These are phyloP conservation scores for Listrodromus nycthemerus DNA, from an alignment of 2,888 invertebrate genomes.

Conservation along the genomic window DNA sequence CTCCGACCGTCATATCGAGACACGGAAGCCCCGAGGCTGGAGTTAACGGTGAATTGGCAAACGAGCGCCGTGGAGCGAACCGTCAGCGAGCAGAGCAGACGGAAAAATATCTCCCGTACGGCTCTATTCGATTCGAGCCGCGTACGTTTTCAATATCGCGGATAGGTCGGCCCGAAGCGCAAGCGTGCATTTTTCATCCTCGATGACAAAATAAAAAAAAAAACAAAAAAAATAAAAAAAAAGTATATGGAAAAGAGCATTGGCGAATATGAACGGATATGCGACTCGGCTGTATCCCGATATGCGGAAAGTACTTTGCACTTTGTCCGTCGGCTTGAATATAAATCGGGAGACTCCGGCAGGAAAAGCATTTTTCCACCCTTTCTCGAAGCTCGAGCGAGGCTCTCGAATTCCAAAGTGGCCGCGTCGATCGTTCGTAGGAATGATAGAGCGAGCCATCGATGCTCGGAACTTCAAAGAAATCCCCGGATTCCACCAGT, in stretches of 20 bases:
- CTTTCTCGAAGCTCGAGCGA: slow-evolving; percentile 16
- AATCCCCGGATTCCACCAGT: no score
- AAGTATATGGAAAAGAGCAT: slow-evolving; percentile 15
- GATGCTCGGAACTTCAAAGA: background rate
- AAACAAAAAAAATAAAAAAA: background rate
- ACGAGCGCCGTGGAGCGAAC: slow-evolving; percentile 54
- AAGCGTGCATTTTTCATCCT: slow-evolving; percentile 28
- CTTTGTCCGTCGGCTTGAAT: slow-evolving; percentile 43
- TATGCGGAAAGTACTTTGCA: slow-evolving; percentile 33
- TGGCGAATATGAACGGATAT: slow-evolving; percentile 31
- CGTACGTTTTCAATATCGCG: slow-evolving; percentile 62
- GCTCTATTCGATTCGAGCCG: slow-evolving; percentile 44
- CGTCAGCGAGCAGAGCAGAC: background rate
- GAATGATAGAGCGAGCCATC: background rate
- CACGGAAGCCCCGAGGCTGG: slow-evolving; percentile 79
- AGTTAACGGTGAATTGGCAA: slow-evolving; percentile 79
- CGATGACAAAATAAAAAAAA: slow-evolving; percentile 22
- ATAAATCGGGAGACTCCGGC: slow-evolving; percentile 39
- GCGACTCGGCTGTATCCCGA: slow-evolving; percentile 21
- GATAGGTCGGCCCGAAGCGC: slow-evolving; percentile 19
- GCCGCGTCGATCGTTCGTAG: slow-evolving; percentile 15
- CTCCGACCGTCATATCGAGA: slow-evolving; percentile 73
- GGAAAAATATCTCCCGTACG: slow-evolving; percentile 8
- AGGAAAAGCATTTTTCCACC: slow-evolving; percentile 28
- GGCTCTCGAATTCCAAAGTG: slow-evolving; percentile 20